phyloP scores from a whole-genome alignment of 2,888 invertebrate genomes.

The Nomada ferruginata region DNA sequence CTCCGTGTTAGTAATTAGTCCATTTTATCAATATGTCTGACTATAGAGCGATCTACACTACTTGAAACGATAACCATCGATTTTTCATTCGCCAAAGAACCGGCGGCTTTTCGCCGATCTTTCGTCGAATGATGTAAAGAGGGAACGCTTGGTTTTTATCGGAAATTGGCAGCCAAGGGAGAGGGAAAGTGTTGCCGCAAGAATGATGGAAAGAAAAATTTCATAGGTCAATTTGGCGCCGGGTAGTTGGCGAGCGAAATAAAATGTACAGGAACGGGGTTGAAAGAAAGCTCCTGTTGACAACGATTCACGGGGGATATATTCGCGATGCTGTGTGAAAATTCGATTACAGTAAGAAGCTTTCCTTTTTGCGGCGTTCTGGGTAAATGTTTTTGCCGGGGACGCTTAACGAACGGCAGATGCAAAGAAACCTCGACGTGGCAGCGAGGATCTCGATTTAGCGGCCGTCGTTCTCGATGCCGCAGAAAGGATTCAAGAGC shows the following conservation, averaged over 20 bases:
- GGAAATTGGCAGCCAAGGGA: constrained; percentile 14
- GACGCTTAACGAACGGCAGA: constrained; percentile 20
- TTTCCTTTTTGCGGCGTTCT: constrained; percentile 18
- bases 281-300: constrained; percentile 10
- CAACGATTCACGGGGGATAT: constrained; percentile 21
- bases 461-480: background rate
- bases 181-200: background rate
- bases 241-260: constrained; percentile 34
- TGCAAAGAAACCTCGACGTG: background rate
- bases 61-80: background rate
- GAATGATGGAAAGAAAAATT: constrained; percentile 45
- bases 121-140: background rate
- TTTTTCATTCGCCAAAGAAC: background rate
- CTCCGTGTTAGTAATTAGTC: no score
- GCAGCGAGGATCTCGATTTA: constrained; percentile 4
- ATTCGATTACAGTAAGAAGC: constrained; percentile 59
- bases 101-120: background rate
- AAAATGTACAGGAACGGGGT: constrained; percentile 23
- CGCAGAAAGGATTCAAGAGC: background rate
- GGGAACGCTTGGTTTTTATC: constrained; percentile 14
- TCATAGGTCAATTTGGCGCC: constrained; percentile 62
- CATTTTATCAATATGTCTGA: background rate
- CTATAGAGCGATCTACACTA: background rate
- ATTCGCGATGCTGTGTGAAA: constrained; percentile 43
- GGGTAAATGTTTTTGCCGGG: constrained; percentile 43